Base-by-base conservation (phyloP, 2,888 invertebrate species). In the Drosophila mulleri region DNA sequence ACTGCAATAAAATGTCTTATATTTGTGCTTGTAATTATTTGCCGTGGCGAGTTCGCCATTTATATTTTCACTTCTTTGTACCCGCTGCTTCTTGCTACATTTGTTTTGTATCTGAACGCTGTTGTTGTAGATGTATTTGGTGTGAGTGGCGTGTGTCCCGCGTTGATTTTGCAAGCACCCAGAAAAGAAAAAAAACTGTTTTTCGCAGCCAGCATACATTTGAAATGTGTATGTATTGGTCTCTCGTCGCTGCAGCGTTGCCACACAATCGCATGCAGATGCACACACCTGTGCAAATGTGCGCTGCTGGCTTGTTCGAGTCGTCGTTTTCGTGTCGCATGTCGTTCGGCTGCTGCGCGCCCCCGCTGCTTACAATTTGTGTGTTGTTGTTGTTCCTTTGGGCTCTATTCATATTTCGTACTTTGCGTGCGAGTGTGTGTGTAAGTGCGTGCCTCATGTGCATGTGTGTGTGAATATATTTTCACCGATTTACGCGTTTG, bases 191-290 rank as follows among this genome's bases (percentile, higher is more conserved):
- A 57, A 76, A 77, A 72, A 77, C 53, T 6, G 63, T 65, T 72
- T 83, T 83, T 79, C 73, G 72, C 88, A 65, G 78, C 50, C 62
- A 73, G 73, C 76, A 83, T 87, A 82, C 61, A 83, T 78, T 77
- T 88, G 20, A 37, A 42, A 29, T 89, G 85, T 89, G 84, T 88
- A 83, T 88, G 85, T 90, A 75, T 85, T 84, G 76, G 82, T 79
- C 74, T 63, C 73, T 58, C 73, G 80, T 67, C 73, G 83, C 89
- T 76, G 89, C 90, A 90, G 85, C 83, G 89, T 86, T 90, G 90
- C 85, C 90, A 86, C 79, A 87, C 57, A 68, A 60, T 80, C 72
- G 67, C 77, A 77, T 73, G 67, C 75, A 82, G 71, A 88, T 90
- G 83, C 88, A 79, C 80, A 78, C 77, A 86, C 85, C 85, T 86